Conservation (phyloP, 2,113 vertebrate genomes). For the Merops nubicus region DNA sequence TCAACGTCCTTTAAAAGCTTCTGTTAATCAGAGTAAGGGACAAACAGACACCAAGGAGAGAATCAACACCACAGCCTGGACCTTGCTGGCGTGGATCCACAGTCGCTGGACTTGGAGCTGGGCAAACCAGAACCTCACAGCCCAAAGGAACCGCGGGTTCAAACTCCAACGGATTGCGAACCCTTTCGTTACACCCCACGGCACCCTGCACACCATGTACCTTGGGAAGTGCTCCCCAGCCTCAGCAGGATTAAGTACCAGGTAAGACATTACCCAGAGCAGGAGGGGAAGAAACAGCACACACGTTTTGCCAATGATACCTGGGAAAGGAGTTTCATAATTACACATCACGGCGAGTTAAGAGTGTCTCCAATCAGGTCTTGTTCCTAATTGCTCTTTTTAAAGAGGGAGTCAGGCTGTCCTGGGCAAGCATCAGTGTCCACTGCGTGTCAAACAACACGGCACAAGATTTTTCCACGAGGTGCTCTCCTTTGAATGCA, state of each 20-base stretch:
- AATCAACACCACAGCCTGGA: not conserved
- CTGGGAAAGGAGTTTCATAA: not conserved
- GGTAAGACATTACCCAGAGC: not conserved
- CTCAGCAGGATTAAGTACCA: not conserved
- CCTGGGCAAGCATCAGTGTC: not conserved
- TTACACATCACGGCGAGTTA: not conserved
- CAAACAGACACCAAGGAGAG: not conserved
- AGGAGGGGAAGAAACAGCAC: not conserved
- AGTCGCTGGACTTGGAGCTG: not conserved
- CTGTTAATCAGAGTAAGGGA: constrained; percentile 13
- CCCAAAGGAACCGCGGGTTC: not conserved
- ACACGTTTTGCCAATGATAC: not conserved
- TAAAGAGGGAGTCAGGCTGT: not conserved
- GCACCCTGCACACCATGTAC: not conserved
- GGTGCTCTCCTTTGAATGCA: not conserved
- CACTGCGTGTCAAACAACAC: not conserved
- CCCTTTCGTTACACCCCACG: not conserved
- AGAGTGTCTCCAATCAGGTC: not conserved
- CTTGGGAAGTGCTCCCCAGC: accelerated
- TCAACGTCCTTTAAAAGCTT: not conserved
- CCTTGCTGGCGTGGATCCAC: not conserved
- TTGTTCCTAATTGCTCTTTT: not conserved
- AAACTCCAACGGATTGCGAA: constrained; percentile 5
- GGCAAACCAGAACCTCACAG: constrained; percentile 9
- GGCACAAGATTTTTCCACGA: accelerated